A percentile compares a stretch with the other conserved stretches of the same genome.
Evolutionary conservation across 2,888 invertebrate species (phyloP).

Genomic region (Diadromus collaris): DNA sequence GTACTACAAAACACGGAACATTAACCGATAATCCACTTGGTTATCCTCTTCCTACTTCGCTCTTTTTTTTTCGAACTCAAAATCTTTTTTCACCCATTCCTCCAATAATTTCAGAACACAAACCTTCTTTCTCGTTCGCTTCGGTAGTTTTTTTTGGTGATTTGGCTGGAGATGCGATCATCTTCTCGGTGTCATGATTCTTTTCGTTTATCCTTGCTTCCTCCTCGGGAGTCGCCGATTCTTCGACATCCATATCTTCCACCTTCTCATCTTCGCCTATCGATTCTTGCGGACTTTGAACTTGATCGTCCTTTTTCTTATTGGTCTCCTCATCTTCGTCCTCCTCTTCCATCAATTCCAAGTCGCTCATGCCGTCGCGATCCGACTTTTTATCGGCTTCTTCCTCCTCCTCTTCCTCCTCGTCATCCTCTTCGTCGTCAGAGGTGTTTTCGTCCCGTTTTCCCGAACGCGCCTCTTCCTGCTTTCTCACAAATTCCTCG

Average conservation of each 20-base stretch:
- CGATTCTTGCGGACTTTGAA: conserved; percentile 8
- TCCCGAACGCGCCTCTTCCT: conserved; percentile 63
- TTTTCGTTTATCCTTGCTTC: not conserved
- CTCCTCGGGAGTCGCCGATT: conserved; percentile 16
- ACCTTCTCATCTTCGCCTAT: not conserved
- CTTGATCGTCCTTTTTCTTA: conserved; percentile 16
- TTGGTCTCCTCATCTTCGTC: conserved; percentile 44
- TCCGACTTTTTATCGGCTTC: conserved; percentile 36
- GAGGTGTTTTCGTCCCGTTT: conserved; percentile 35
- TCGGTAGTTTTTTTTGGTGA: conserved; percentile 45
- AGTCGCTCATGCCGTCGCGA: conserved; percentile 23
- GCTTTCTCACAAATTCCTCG: conserved; percentile 69
- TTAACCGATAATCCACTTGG: conserved; percentile 13
- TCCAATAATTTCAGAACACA: conserved; percentile 44
- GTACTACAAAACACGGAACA: conserved; percentile 47
- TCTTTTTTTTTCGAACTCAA: conserved; percentile 16
- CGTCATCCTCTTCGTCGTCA: conserved; percentile 57
- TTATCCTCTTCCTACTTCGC: conserved; percentile 15
- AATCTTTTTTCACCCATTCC: conserved; percentile 15
- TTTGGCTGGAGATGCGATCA: not conserved
- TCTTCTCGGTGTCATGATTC: not conserved
- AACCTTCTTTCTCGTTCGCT: conserved; percentile 49
- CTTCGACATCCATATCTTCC: not conserved
- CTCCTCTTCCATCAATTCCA: conserved; percentile 41
- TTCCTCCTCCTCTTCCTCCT: conserved; percentile 54